Evolutionary conservation across 2,797 vertebrate species (phyloP).

Genomic region (Kryptopterus vitreolus): DNA sequence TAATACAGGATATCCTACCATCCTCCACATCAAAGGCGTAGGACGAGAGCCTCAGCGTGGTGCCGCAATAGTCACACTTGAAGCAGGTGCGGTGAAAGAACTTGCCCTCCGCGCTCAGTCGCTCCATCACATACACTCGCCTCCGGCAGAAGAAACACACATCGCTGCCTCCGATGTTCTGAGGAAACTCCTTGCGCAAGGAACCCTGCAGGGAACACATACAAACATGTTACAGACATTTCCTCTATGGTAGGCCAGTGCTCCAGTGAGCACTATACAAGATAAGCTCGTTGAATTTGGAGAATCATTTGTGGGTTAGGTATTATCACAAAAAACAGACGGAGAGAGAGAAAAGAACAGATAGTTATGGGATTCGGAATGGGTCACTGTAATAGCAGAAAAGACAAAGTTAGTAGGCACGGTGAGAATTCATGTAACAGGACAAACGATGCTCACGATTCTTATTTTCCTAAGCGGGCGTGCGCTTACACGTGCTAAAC

Average conservation of each 20-base stretch:
- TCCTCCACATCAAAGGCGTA: slow-evolving; percentile 93
- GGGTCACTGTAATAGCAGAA: not conserved
- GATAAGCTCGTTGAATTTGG: not conserved
- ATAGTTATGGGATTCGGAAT: not conserved
- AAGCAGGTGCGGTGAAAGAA: slow-evolving; percentile 99
- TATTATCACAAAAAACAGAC: not conserved
- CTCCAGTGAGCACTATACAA: not conserved
- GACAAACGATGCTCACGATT: not conserved
- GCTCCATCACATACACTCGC: slow-evolving; percentile 97
- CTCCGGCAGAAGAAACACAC: slow-evolving; percentile 95
- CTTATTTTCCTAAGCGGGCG: not conserved
- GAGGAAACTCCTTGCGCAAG: slow-evolving; percentile 93
- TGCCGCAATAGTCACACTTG: slow-evolving; percentile 92
- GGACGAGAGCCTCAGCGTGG: slow-evolving; percentile 91
- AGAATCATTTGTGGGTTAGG: not conserved
- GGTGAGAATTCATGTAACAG: not conserved
- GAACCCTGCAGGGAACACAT: slow-evolving; percentile 77
- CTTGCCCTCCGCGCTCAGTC: slow-evolving; percentile 94
- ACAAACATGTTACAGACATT: not conserved
- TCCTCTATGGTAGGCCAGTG: no score
- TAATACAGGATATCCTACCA: slow-evolving; percentile 72
- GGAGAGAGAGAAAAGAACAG: not conserved
- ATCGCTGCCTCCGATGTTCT: slow-evolving; percentile 94
- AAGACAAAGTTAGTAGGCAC: slow-evolving; percentile 9
- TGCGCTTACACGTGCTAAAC: slow-evolving; percentile 10